Base-by-base conservation (phyloP, 2,888 invertebrate species). In the Marronus borbonicus region DNA sequence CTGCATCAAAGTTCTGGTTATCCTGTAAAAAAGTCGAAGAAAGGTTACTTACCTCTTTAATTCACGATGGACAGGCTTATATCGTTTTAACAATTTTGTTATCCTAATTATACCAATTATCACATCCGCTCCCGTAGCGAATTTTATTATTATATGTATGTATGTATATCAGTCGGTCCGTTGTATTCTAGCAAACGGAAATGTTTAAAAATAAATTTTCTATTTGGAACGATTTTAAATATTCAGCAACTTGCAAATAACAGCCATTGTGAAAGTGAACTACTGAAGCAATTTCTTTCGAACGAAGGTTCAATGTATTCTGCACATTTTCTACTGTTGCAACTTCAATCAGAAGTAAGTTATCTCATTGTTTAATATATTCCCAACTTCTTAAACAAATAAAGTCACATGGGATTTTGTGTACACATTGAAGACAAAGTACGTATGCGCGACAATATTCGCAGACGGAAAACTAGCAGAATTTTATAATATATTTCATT, bases 31-130 rank as follows among this genome's bases (percentile, higher is more conserved):
- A 44, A 12, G 8, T 0, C 2, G 5, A 44, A 8, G 8, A 1
- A 44, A 12, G 44, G 44, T 44, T n/a, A 58, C 20, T 31, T 55
- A 66, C 44, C 44, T 44, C 17, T 0, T 17, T 55, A 1, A 3
- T 55, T 55, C 7, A 17, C 17, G 55, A 24, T 24, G 28, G 0
- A 5, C 28, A 24, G 55, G n/a, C 20, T 10, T 58, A 20, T 5
- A 10, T 20, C 20, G n/a, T 20, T 58, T 58, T 58, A 64, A 64
- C 62, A 64, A 12, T 14, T 64, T 64, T 28, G 10, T 64, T 28
- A 20, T 20, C 55, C 55, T 58, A 62, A 62, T 62, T 31, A 14
- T 31, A 31, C 3, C 5, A 62, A 62, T 62, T 62, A 62, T 28
- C 31, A 62, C 62, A 31, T 62, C 62, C 62, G 24, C 14, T 36